Percentiles rank a stretch among this genome's conserved stretches.
phyloP scores from a whole-genome alignment of 2,888 invertebrate species.

The Salpingus planirostris region DNA sequence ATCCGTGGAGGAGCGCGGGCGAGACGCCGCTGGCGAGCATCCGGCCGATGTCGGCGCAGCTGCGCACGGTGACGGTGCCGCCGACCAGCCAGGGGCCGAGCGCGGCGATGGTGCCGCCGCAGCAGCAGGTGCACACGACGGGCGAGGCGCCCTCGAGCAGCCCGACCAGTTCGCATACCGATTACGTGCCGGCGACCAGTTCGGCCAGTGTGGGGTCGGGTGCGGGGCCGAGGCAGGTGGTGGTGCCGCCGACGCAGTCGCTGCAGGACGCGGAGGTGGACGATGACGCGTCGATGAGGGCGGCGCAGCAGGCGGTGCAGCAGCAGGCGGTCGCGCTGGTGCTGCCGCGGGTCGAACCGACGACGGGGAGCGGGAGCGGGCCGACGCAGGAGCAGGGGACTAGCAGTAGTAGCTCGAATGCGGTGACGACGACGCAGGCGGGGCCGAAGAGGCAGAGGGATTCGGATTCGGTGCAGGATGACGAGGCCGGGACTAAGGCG shows the following conservation, averaged over 20 bases:
- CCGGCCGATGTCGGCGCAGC: slow-evolving; percentile 74
- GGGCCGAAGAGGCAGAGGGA: slow-evolving; percentile 54
- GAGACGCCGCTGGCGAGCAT: slow-evolving; percentile 89
- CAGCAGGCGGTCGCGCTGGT: slow-evolving; percentile 62
- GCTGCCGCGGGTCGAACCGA: slow-evolving; percentile 61
- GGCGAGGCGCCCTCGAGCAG: slow-evolving; percentile 53
- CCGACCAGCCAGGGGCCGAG: slow-evolving; percentile 60
- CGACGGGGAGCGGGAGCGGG: slow-evolving; percentile 43
- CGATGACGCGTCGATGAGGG: slow-evolving; percentile 28
- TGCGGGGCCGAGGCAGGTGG: slow-evolving; percentile 50
- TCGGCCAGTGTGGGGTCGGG: slow-evolving; percentile 53
- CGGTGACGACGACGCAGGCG: slow-evolving; percentile 59
- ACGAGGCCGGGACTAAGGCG: slow-evolving; percentile 40
- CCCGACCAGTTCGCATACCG: slow-evolving; percentile 66
- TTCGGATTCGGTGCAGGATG: slow-evolving; percentile 45
- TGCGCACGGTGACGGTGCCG: slow-evolving; percentile 57
- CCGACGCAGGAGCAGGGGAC: slow-evolving; percentile 38
- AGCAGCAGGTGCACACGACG: slow-evolving; percentile 52
- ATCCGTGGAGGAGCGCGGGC: slow-evolving; percentile 59
- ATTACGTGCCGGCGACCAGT: slow-evolving; percentile 80
- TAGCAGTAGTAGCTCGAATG: slow-evolving; percentile 50
- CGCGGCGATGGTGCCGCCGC: slow-evolving; percentile 51
- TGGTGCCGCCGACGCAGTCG: slow-evolving; percentile 54
- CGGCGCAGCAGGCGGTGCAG: slow-evolving; percentile 41
- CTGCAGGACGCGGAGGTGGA: slow-evolving; percentile 50